A percentile compares a stretch with the other conserved stretches of the same genome.
Conservation (phyloP, 2,888 invertebrate species). For the Chydorus sphaericus region DNA sequence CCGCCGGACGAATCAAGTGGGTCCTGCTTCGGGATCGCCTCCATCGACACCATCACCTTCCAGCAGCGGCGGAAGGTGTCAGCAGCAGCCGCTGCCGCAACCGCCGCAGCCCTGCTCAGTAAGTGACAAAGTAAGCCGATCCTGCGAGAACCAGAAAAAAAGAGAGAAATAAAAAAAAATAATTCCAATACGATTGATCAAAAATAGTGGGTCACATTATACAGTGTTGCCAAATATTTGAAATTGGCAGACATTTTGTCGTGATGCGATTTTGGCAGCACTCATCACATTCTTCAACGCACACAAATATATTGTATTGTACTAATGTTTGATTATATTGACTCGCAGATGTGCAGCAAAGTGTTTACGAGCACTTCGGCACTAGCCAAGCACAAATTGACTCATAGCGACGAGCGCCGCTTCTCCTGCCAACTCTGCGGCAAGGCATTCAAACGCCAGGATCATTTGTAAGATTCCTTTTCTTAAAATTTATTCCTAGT, state of each 20-base stretch:
- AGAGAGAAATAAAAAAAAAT: too few relatives aligned
- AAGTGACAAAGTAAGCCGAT: conserved; percentile 10
- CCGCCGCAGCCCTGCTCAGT: conserved; percentile 14
- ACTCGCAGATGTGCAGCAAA: conserved; percentile 56
- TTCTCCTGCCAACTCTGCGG: conserved; percentile 90
- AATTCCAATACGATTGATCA: too few relatives aligned
- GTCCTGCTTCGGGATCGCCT: not conserved
- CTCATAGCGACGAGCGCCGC: conserved; percentile 94
- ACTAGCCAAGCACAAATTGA: conserved; percentile 89
- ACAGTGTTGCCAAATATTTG: too few relatives aligned
- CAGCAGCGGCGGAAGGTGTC: not conserved
- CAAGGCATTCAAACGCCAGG: conserved; percentile 96
- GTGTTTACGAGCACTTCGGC: conserved; percentile 95
- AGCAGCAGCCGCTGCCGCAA: conserved; percentile 8
- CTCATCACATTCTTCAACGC: too few relatives aligned
- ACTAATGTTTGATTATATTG: too few relatives aligned
- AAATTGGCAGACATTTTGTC: too few relatives aligned
- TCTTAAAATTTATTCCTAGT: not conserved
- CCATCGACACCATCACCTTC: conserved; percentile 1
- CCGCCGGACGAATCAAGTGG: not conserved
- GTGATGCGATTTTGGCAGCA: too few relatives aligned
- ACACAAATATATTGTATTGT: too few relatives aligned
- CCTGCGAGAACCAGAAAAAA: not conserved
- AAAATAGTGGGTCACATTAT: too few relatives aligned
- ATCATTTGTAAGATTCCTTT: conserved; percentile 70